These are phyloP conservation scores for Lithophane leautieri DNA, from an alignment of 2,888 invertebrate genomes.

Conservation along the genomic window DNA sequence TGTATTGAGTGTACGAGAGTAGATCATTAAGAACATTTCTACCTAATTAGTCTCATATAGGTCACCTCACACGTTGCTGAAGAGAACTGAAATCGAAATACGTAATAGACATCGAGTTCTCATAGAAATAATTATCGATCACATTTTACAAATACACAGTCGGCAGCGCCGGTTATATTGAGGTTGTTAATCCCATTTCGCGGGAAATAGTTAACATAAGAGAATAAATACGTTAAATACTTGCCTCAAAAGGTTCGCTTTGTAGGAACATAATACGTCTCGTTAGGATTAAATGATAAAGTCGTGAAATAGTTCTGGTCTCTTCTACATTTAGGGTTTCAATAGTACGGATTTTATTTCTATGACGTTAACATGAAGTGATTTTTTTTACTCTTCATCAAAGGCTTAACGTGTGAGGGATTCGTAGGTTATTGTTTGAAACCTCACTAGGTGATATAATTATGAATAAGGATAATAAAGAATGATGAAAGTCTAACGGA, in stretches of 20 bases:
- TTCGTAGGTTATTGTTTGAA: slow-evolving; percentile 86
- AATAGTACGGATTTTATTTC: slow-evolving; percentile 38
- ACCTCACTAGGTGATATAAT: slow-evolving; percentile 89
- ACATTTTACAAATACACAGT: slow-evolving; percentile 30
- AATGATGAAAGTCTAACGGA: slow-evolving; percentile 77
- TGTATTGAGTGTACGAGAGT: slow-evolving; percentile 83
- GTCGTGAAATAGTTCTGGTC: slow-evolving; percentile 56
- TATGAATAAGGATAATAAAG: slow-evolving; percentile 81
- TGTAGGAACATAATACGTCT: slow-evolving; percentile 57
- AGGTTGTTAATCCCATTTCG: slow-evolving; percentile 58
- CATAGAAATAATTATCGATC: slow-evolving; percentile 47
- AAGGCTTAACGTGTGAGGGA: slow-evolving; percentile 81
- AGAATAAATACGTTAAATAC: slow-evolving; percentile 49
- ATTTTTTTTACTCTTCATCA: slow-evolving; percentile 46
- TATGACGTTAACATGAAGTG: slow-evolving; percentile 15
- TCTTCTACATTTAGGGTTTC: slow-evolving; percentile 54
- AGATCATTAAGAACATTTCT: slow-evolving; percentile 84
- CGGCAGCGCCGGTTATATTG: slow-evolving; percentile 13
- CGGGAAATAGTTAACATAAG: slow-evolving; percentile 57
- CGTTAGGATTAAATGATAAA: slow-evolving; percentile 54
- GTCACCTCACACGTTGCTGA: slow-evolving; percentile 81
- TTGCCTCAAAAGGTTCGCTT: slow-evolving; percentile 54
- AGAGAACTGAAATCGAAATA: slow-evolving; percentile 70
- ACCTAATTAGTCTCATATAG: slow-evolving; percentile 86
- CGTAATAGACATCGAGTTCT: slow-evolving; percentile 71